phyloP scores from a whole-genome alignment of 1,140 invertebrate genomes.

The Asobara japonica region DNA sequence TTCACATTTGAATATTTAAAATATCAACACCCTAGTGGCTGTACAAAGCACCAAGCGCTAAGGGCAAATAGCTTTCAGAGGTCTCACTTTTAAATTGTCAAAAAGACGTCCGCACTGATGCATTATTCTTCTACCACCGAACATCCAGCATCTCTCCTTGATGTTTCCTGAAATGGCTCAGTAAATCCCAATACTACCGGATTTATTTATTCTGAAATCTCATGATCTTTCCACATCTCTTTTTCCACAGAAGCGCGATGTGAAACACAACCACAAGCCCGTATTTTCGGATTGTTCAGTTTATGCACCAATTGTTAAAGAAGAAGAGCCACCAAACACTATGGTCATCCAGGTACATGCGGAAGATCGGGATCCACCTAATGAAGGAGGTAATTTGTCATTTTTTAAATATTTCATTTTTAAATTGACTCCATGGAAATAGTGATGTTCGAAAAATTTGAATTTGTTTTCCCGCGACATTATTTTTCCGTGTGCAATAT shows the following conservation, averaged over 20 bases:
- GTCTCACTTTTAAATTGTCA: background rate
- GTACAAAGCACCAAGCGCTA: background rate
- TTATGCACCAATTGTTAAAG: slow-evolving; percentile 75
- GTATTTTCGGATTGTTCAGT: slow-evolving; percentile 77
- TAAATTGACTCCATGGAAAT: no score
- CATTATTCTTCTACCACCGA: background rate
- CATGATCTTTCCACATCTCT: slow-evolving; percentile 24
- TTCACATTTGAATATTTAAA: background rate
- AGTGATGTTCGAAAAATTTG: no score
- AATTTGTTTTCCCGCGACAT: no score
- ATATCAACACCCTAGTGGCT: background rate
- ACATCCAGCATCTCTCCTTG: no score
- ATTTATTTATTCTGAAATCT: background rate
- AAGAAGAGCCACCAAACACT: slow-evolving; percentile 72
- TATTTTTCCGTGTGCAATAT: no score
- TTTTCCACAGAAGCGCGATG: slow-evolving; percentile 43
- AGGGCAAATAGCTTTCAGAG: background rate
- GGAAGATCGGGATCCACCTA: slow-evolving; percentile 72
- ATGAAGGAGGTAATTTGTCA: slow-evolving; percentile 72
- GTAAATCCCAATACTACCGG: no score
- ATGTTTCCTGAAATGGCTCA: no score
- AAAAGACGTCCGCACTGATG: background rate
- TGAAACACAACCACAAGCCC: slow-evolving; percentile 77
- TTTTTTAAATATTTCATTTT: slow-evolving; percentile 25
- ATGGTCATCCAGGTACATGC: slow-evolving; percentile 73